These are phyloP conservation scores for Melanotaenia nigrans DNA, from an alignment of 2,797 vertebrate genomes.

Conservation along the genomic window DNA sequence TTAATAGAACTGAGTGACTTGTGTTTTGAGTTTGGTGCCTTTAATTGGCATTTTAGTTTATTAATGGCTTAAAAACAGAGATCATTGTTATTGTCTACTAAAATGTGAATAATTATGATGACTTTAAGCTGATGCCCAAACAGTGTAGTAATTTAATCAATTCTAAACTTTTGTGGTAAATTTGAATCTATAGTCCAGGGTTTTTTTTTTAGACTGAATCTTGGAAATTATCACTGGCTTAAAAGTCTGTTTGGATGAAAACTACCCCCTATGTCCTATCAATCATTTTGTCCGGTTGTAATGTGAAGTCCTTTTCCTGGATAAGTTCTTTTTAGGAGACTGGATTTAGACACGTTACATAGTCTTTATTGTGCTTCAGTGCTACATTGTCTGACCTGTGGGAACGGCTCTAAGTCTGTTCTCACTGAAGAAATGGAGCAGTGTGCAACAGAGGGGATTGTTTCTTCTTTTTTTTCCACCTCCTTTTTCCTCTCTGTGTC, in stretches of 20 bases:
- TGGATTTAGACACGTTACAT: slow-evolving; percentile 4
- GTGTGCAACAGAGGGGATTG: slow-evolving; percentile 4
- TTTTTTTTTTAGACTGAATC: too few relatives aligned
- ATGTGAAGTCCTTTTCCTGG: background rate
- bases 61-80: too few relatives aligned
- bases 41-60: background rate
- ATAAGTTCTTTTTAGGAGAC: background rate
- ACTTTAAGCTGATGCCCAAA: background rate
- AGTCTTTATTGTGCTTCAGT: background rate
- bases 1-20: background rate
- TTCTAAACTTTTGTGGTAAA: too few relatives aligned
- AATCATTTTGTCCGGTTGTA: background rate
- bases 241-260: background rate
- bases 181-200: too few relatives aligned
- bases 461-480: slow-evolving; percentile 1
- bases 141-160: too few relatives aligned
- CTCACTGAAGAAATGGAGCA: slow-evolving; percentile 21
- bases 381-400: slow-evolving; percentile 1
- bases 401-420: background rate
- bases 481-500: slow-evolving; percentile 7
- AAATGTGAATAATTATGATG: background rate
- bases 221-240: too few relatives aligned
- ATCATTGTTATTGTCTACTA: background rate
- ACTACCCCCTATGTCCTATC: background rate
- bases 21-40: background rate